These are phyloP conservation scores for Carterocephalus palaemon DNA, from an alignment of 2,888 invertebrate genomes.

Conservation along the genomic window DNA sequence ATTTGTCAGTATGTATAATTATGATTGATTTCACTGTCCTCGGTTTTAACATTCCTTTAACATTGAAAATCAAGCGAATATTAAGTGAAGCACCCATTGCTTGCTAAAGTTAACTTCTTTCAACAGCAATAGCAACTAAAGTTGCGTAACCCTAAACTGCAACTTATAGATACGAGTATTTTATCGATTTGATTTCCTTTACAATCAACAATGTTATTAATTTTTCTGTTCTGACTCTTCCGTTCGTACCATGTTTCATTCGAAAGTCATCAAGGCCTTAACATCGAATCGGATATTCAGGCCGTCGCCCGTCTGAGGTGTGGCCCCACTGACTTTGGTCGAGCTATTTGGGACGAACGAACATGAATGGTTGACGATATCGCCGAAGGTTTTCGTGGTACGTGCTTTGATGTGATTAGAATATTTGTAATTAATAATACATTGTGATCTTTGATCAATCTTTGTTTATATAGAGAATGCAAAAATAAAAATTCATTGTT, in stretches of 20 bases:
- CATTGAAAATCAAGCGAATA: slow-evolving; percentile 1
- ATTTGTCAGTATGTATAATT: slow-evolving; percentile 27
- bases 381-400: slow-evolving; percentile 14
- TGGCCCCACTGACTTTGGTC: slow-evolving; percentile 21
- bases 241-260: slow-evolving; percentile 21
- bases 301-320: slow-evolving; percentile 17
- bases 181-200: slow-evolving; percentile 1
- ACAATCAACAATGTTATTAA: slow-evolving; percentile 1
- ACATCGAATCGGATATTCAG: slow-evolving; percentile 32
- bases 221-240: slow-evolving; percentile 16
- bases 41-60: slow-evolving; percentile 16
- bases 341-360: slow-evolving; percentile 24
- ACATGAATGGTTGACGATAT: slow-evolving; percentile 19
- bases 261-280: slow-evolving; percentile 34
- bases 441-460: too few species aligned
- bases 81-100: not conserved
- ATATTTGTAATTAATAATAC: not conserved
- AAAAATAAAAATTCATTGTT: too few species aligned
- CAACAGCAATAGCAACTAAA: slow-evolving; percentile 6
- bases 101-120: not conserved
- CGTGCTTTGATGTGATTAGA: slow-evolving; percentile 15
- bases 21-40: slow-evolving; percentile 32
- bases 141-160: not conserved
- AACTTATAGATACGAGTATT: too few species aligned
- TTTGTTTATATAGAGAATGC: too few species aligned